These are phyloP conservation scores for Dolichoris vasculosae DNA, from an alignment of 1,140 invertebrate species.

Conservation along the genomic window DNA sequence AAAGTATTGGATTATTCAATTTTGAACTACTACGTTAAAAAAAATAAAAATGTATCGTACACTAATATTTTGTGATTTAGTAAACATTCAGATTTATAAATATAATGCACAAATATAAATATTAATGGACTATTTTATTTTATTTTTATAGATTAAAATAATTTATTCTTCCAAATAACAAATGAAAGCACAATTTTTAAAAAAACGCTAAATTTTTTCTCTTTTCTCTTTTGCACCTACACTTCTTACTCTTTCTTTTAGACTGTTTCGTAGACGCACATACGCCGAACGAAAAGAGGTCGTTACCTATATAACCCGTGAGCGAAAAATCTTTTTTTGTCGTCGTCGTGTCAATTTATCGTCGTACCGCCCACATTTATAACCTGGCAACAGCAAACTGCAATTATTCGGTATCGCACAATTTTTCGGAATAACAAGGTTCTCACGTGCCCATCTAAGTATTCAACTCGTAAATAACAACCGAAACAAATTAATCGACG, in stretches of 20 bases:
- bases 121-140: too few relatives aligned
- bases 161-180: too few relatives aligned
- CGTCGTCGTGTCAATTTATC: not conserved
- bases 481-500: not conserved
- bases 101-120: too few relatives aligned
- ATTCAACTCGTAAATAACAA: not conserved
- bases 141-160: too few relatives aligned
- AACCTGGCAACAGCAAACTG: not conserved
- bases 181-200: not conserved
- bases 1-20: too few relatives aligned
- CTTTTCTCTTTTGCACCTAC: not conserved
- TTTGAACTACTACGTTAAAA: too few relatives aligned
- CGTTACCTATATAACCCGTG: slow-evolving; percentile 29
- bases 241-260: not conserved
- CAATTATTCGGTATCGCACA: not conserved
- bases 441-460: not conserved
- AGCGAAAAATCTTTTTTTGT: slow-evolving; percentile 46
- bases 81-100: too few relatives aligned
- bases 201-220: not conserved
- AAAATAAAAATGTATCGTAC: too few relatives aligned
- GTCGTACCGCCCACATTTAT: slow-evolving; percentile 23
- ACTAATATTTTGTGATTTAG: too few relatives aligned
- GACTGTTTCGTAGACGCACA: not conserved
- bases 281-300: slow-evolving; percentile 25
- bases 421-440: not conserved